Percentiles rank a stretch among this genome's conserved stretches.
phyloP scores from a whole-genome alignment of 2,797 vertebrate genomes.

The Melanotaenia parkinsoni region DNA sequence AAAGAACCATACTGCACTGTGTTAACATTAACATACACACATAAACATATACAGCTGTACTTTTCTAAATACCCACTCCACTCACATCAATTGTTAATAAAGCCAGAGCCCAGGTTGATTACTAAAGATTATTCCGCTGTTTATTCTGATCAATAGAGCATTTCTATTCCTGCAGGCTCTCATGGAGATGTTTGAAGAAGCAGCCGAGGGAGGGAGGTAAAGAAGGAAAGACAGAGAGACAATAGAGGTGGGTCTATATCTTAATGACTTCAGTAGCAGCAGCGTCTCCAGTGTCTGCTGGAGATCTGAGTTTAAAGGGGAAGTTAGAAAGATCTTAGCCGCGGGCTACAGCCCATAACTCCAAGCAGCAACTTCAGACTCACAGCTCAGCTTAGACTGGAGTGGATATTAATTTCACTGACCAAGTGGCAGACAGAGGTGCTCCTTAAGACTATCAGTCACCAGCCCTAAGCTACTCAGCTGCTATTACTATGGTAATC shows the following conservation, averaged over 20 bases:
- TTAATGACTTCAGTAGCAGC: slow-evolving; percentile 64
- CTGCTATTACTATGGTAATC: slow-evolving; percentile 94
- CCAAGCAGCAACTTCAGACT: slow-evolving; percentile 46
- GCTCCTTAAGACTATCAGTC: slow-evolving; percentile 96
- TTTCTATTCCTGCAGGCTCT: slow-evolving; percentile 71
- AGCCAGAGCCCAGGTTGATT: slow-evolving; percentile 88
- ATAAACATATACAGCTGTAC: slow-evolving; percentile 44
- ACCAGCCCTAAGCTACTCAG: slow-evolving; percentile 82
- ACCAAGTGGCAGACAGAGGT: slow-evolving; percentile 91
- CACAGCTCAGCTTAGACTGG: slow-evolving; percentile 55
- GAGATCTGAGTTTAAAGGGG: slow-evolving; percentile 49
- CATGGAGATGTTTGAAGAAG: slow-evolving; percentile 64
- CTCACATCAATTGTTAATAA: slow-evolving; percentile 95
- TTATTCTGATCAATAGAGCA: slow-evolving; percentile 87
- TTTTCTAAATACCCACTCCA: slow-evolving; percentile 75
- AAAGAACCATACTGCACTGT: slow-evolving; percentile 57
- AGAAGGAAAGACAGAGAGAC: slow-evolving; percentile 52
- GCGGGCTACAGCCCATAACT: slow-evolving; percentile 52
- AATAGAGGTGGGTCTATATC: slow-evolving; percentile 57
- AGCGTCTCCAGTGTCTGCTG: slow-evolving; percentile 45
- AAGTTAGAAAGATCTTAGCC: slow-evolving; percentile 65
- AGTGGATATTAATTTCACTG: slow-evolving; percentile 98
- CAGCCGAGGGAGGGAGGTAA: slow-evolving; percentile 73
- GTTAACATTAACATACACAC: slow-evolving; percentile 41
- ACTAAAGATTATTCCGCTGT: slow-evolving; percentile 94